Base-by-base conservation (phyloP, 2,113 vertebrate species). In the Chloroceryle aenea region DNA sequence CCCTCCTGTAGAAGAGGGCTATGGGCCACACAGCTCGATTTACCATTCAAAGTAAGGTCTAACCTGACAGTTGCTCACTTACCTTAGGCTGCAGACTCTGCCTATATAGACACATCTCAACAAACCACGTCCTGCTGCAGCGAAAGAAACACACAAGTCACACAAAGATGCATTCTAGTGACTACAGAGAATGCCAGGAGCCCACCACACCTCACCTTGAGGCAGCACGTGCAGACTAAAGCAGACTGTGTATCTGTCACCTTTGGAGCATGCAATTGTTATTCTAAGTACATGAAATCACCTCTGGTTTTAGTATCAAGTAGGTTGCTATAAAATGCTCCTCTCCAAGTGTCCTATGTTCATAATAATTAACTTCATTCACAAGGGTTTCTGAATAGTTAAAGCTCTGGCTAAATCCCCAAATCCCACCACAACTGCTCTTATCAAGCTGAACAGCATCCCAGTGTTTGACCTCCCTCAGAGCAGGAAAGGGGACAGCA, bases 331-430 rank as follows among this genome's bases (percentile, higher is more conserved):
- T 82, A 87, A 97, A 96, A 89, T 45, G 40, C 74, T 94, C 66
- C 55, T 89, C 66, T 91, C 72, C 36, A 90, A 87, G 55, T 85
- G 62, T 92, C 91, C 82, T 47, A 87, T 55, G 50, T 71, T 75
- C 64, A 61, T 77, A 88, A 83, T 86, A 73, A 92, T 85, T 90
- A 55, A 45, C 29, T 89, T 85, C 72, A 56, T 90, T 94, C 91
- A 91, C 71, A 91, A 87, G 81, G 68, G 68, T 43, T 95, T 89
- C 62, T 90, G 69, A 95, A 92, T 76, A 94, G 91, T 95, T 93
- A 90, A 90, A 88, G 73, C 68, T 81, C 79, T 91, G 56, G 72
- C 87, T 90, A 91, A 83, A 80, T 81, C 64, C 52, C 79, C 74
- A 45, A 85, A 75, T 77, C 94, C 81, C 47, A 78, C 79, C 61